These are phyloP conservation scores for Phrynocephalus forsythii DNA, from an alignment of 2,797 vertebrate species.

Conservation along the genomic window DNA sequence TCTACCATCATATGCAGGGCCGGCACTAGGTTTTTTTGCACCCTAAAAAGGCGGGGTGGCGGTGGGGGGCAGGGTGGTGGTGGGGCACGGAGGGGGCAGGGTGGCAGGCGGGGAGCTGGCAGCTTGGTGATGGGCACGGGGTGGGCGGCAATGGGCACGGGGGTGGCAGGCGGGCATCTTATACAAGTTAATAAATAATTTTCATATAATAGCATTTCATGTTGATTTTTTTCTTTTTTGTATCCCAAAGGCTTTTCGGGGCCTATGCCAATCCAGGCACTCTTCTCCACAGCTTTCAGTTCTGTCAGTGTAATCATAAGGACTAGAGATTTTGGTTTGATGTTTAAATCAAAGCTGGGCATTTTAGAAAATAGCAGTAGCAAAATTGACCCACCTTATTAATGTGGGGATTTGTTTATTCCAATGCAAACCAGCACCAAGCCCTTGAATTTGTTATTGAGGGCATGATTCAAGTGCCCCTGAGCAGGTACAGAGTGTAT, in stretches of 20 bases:
- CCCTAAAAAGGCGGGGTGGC: too few relatives aligned
- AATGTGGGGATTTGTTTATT: neutral
- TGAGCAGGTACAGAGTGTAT: neutral
- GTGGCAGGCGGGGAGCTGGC: too few relatives aligned
- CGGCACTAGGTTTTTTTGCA: too few relatives aligned
- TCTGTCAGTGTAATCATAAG: neutral
- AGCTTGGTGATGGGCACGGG: too few relatives aligned
- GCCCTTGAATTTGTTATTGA: neutral
- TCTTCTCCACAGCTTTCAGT: too few relatives aligned
- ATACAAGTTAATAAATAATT: neutral
- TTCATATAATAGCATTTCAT: neutral
- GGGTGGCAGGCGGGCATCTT: too few relatives aligned
- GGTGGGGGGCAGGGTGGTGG: too few relatives aligned
- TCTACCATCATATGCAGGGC: too few relatives aligned
- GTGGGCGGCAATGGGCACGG: too few relatives aligned
- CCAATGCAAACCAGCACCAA: neutral
- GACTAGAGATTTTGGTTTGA: neutral
- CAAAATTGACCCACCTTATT: neutral
- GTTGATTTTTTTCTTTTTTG: neutral
- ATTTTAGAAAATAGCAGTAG: neutral
- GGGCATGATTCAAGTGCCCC: neutral
- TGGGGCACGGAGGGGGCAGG: too few relatives aligned
- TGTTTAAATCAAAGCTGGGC: neutral
- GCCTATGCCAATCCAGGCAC: too few relatives aligned
- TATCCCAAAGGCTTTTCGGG: too few relatives aligned